Base-by-base conservation (phyloP, 2,797 vertebrate species). In the Hemibagrus guttatus region DNA sequence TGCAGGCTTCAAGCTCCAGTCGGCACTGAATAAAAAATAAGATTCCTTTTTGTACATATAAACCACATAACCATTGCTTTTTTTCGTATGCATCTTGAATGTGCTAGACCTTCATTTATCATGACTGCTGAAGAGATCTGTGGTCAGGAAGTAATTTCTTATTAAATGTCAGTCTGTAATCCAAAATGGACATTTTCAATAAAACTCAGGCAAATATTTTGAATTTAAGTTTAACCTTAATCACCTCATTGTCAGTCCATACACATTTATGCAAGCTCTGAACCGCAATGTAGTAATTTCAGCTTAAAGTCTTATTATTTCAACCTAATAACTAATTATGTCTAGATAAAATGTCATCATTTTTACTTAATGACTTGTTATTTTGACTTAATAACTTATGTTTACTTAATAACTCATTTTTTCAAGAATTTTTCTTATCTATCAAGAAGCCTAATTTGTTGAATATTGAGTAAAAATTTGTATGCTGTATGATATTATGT, bases 1-100 rank as follows among this genome's bases (percentile, higher is more conserved):
- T 80, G 42, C 31, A 80, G 26, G 19, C 78, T 61, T 81, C 39
- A 63, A 42, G 58, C 35, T 63, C 23, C 42, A 59, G 58, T 84
- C 79, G 86, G 61, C 69, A 66, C 26, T 69, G 71, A 68, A 31
- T 56, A 78, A 75, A 75, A n/a, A 23, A 42, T 9, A 31, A 54
- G n/a, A 4, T 58, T 9, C 28, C 17, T 56, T 31, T 7, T 49
- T 49, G 7, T 49, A 49, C 46, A 49, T 49, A 49, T 49, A 49
- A 49, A 49, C 71, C 35, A 71, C 9, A 2, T 23, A 19, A 9
- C 19, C 21, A 71, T 11, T 71, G 71, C 6, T 52, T 3, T 75
- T 76, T 54, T 54, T 56, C 16, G 46, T 42, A 69, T n/a, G 28
- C 58, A 71, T 49, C 11, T 4, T n/a, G 3, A 81, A 64, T 63